Evolutionary conservation across 2,888 invertebrate species (phyloP), one percentile per base, ranked within the genome.

Genomic region (Mesorhabditis sp.): DNA sequence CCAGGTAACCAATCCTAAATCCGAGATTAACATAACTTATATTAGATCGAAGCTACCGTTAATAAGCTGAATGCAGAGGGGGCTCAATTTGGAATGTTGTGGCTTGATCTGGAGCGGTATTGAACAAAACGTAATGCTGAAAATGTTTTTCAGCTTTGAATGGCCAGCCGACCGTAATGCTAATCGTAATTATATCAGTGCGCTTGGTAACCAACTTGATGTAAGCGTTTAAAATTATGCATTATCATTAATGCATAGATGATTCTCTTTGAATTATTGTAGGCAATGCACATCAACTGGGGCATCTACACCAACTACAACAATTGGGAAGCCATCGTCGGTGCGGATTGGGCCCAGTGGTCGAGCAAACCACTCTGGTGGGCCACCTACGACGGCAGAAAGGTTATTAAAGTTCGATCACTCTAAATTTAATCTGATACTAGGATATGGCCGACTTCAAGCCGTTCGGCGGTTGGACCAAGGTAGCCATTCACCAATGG

Each of bases 361-460:
- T 67, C 69, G 42, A 65, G 70, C 45, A 67, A 72, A 43, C 75
- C 73, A 41, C 76, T 80, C 65, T 80, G 80, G 80, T 78, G 75
- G 78, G 79, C 79, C 4, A 73, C 71, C 66, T 79, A 79, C 72
- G 73, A 76, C 67, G 76, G 78, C 63, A 67, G 72, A 15, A 70
- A 74, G 70, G 74, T 69, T 7, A 50, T 50, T 50, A 50, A 50
- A 13, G n/a, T 50, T 13, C n/a, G n/a, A 50, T 10, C 41, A 63
- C 15, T 43, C 3, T n/a, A 70, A 61, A 68, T 70, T 64, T 58
- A 50, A 50, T 13, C 7, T 13, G n/a, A 50, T 50, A n/a, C 58
- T n/a, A 50, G 58, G 58, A 15, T 63, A 70, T 65, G 62, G 42
- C 67, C 50, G 69, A 69, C 5, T 75, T 70, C 65, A 62, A 65